Base-by-base conservation (phyloP, 2,113 vertebrate genomes). In the Dromaius novaehollandiae region DNA sequence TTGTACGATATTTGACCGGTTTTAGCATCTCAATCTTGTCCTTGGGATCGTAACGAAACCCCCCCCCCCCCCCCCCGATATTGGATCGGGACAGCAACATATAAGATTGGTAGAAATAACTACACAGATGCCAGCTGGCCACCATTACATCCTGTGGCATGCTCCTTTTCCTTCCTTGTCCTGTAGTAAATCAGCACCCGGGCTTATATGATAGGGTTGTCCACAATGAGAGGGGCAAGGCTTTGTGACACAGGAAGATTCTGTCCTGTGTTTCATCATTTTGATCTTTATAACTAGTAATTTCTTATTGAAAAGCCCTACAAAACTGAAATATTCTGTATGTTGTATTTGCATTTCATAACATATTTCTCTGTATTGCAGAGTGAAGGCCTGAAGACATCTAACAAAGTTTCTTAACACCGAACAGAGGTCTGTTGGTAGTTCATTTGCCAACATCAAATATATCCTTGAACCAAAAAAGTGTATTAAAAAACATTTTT, bases 81-180 rank as follows among this genome's bases (percentile, higher is more conserved):
- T n/a, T n/a, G n/a, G n/a, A n/a, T n/a, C n/a, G n/a, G n/a, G n/a
- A n/a, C n/a, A 60, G 2, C 30, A 65, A 32, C 3, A n/a, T 42
- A 56, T 3, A 42, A 53, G 5, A 5, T 16, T 40, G 68, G 20
- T 10, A 56, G 30, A 80, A 90, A 73, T 24, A 80, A 69, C 25
- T 69, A 46, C 48, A 77, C 4, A 25, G 16, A 36, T 78, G 22
- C 5, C 53, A 86, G 5, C 7, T 74, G 50, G 9, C 19, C 28
- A 48, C 30, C 1, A 0, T 56, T 77, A 55, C 20, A 22, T 56
- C 46, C n/a, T 7, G 3, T 34, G 11, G 7, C 7, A 40, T 1
- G 0, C 8, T 64, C 42, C 36, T 61, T 8, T 76, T 65, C 28
- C 48, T 51, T 90, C 34, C 9, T 7, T 86, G 38, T 38, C 38